Conservation (phyloP, 2,797 vertebrate genomes). For the Cyclura pinguis region DNA sequence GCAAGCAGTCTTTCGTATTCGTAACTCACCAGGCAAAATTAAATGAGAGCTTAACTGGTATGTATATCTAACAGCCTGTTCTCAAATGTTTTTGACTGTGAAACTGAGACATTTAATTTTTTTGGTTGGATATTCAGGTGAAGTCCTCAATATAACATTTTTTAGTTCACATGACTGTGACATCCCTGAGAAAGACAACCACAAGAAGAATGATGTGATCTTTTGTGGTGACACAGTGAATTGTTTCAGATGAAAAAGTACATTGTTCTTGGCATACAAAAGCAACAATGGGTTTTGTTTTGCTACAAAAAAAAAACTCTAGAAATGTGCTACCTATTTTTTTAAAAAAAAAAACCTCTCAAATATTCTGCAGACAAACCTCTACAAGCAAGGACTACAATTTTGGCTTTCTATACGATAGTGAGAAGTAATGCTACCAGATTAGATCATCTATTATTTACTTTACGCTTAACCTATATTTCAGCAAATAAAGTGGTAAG, state of each 20-base stretch:
- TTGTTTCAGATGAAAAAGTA: slow-evolving; percentile 14
- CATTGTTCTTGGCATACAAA: slow-evolving; percentile 11
- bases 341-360: background rate
- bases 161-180: slow-evolving; percentile 19
- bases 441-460: slow-evolving; percentile 8
- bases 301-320: background rate
- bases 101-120: background rate
- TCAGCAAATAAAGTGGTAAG: slow-evolving; percentile 30
- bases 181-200: slow-evolving; percentile 16
- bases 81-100: background rate
- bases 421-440: background rate
- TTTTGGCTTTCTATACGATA: background rate
- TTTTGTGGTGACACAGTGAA: slow-evolving; percentile 8
- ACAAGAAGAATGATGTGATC: background rate
- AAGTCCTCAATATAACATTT: background rate
- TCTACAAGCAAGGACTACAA: background rate
- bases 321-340: background rate
- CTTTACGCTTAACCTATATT: background rate
- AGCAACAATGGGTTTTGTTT: slow-evolving; percentile 3
- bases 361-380: background rate
- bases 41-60: background rate
- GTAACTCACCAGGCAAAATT: background rate
- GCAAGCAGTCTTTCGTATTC: background rate
- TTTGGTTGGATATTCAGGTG: background rate
- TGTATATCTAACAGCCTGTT: background rate